A percentile compares a stretch with the other conserved stretches of the same genome.
These are phyloP conservation scores for Thumatha senex DNA, from an alignment of 2,888 invertebrate species.

Conservation along the genomic window DNA sequence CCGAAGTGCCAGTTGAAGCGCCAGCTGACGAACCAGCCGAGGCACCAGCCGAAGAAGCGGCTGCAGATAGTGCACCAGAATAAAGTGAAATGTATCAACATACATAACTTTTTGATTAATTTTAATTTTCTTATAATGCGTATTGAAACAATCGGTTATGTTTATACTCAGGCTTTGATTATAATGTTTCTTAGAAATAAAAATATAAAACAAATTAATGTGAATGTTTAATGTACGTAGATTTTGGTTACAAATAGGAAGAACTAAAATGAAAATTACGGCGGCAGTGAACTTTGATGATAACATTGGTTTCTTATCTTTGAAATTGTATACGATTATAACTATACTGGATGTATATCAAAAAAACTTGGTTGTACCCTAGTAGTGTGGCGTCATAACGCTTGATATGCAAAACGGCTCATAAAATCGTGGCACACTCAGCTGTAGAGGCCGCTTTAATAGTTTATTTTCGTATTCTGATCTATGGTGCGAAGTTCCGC, in stretches of 20 bases:
- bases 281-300: no score
- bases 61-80: not conserved
- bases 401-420: conserved; percentile 55
- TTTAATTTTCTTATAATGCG: conserved; percentile 15
- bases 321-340: no score
- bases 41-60: conserved; percentile 7
- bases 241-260: not conserved
- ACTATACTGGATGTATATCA: no score
- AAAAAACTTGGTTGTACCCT: not conserved
- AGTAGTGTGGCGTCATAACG: conserved; percentile 16
- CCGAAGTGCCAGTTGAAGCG: conserved; percentile 3
- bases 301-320: no score
- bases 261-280: no score
- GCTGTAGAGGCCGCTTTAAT: conserved; percentile 56
- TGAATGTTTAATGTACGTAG: no score
- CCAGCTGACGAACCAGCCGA: conserved; percentile 7
- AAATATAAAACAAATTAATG: not conserved
- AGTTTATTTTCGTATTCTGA: conserved; percentile 55
- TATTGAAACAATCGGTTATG: conserved; percentile 14
- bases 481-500: conserved; percentile 66
- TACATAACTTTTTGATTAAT: conserved; percentile 21
- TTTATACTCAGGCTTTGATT: conserved; percentile 2
- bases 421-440: conserved; percentile 55
- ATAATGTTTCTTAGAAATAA: conserved; percentile 3
- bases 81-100: not conserved